Percentiles rank a stretch among this genome's conserved stretches.
Conservation (phyloP, 2,797 vertebrate genomes). For the Poeciliopsis gracilis region DNA sequence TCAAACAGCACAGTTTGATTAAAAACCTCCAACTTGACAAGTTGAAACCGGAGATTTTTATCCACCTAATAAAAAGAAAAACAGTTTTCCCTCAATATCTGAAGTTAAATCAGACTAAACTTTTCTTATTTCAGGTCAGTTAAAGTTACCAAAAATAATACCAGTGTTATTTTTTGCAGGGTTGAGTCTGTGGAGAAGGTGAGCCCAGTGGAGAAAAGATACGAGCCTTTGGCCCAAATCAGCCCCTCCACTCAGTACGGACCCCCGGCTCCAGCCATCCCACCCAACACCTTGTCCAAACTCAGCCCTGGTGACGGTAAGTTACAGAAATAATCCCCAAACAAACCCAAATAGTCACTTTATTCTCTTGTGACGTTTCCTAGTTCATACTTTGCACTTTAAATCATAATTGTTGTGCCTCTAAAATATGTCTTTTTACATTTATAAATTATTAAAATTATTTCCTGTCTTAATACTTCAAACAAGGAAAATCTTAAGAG, state of each 20-base stretch:
- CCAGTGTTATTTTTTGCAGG: conserved; percentile 71
- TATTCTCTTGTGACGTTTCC: neutral
- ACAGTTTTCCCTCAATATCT: too few relatives aligned
- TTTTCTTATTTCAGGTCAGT: too few relatives aligned
- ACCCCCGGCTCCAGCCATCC: conserved; percentile 78
- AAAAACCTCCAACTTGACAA: too few relatives aligned
- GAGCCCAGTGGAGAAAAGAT: conserved; percentile 88
- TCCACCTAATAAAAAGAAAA: too few relatives aligned
- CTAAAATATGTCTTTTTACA: neutral
- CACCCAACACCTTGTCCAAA: conserved; percentile 89
- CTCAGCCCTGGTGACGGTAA: conserved; percentile 88
- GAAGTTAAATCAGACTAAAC: too few relatives aligned
- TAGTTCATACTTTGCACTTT: neutral
- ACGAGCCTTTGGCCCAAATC: conserved; percentile 85
- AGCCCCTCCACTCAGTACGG: conserved; percentile 88
- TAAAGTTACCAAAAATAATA: too few relatives aligned
- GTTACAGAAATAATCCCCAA: conserved; percentile 16
- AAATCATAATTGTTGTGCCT: neutral
- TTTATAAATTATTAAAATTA: neutral
- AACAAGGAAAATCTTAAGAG: neutral
- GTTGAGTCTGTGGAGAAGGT: conserved; percentile 88
- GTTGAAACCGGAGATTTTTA: too few relatives aligned
- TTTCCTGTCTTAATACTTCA: neutral
- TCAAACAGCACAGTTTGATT: too few relatives aligned
- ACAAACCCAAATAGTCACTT: neutral